These are phyloP conservation scores for Leptocoma aspasia DNA, from an alignment of 2,113 vertebrate genomes.

Conservation along the genomic window DNA sequence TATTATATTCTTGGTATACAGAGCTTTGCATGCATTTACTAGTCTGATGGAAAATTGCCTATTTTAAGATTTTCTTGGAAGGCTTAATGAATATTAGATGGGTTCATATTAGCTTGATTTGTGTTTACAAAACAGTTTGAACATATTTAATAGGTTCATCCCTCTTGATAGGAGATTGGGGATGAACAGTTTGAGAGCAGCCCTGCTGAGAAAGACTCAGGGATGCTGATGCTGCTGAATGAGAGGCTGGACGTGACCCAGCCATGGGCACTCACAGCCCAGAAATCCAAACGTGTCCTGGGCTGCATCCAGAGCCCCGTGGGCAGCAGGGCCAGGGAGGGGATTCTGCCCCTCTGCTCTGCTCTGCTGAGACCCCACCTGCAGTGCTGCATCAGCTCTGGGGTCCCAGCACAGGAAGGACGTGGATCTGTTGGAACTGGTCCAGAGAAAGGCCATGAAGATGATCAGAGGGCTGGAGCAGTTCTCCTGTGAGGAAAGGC, in stretches of 20 bases:
- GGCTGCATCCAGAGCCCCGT: neutral
- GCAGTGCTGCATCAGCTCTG: rapidly evolving
- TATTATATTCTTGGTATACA: neutral
- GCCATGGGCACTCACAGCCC: neutral
- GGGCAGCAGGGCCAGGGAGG: neutral
- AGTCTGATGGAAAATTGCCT: neutral
- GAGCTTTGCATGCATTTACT: neutral
- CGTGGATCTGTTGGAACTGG: neutral
- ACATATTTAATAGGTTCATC: neutral
- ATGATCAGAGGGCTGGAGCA: neutral
- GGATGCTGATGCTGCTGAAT: rapidly evolving
- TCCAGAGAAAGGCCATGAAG: neutral
- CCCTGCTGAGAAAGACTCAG: rapidly evolving
- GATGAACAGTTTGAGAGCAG: neutral
- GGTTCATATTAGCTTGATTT: neutral
- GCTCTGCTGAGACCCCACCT: neutral
- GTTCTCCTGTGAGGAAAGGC: neutral
- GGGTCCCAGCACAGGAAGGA: neutral
- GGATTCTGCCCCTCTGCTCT: neutral
- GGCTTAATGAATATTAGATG: neutral
- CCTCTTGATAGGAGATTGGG: rapidly evolving
- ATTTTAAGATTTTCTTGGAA: neutral
- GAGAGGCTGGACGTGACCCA: neutral
- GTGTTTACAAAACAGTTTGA: neutral
- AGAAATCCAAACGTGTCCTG: neutral